Base-by-base conservation (phyloP, 2,888 invertebrate species). In the Autographa pulchrina region DNA sequence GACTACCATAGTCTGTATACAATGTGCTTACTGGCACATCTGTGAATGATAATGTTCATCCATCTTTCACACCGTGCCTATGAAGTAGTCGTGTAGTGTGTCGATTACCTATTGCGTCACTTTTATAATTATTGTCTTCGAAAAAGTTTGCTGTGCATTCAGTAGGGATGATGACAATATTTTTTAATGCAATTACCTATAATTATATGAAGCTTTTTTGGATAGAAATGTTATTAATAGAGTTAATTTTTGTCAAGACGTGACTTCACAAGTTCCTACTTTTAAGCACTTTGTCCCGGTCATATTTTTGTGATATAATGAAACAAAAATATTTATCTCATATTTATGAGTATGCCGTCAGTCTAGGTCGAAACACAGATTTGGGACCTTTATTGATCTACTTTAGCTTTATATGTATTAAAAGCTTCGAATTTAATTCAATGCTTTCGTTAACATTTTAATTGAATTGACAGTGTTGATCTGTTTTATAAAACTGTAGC, bases 41-140 rank as follows among this genome's bases (percentile, higher is more conserved):
- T 78, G 71, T 70, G 71, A 68, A 65, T 77, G 72, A 71, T 67
- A 75, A 72, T 76, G 77, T 80, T 78, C 65, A 78, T 77, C 72
- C 76, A 78, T 75, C 77, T 83, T 74, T 71, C 72, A 79, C 62
- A 72, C 64, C 66, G 77, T 72, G 60, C 38, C 59, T 68, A 68
- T 62, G 71, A 58, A 74, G 69, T 65, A 74, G 69, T 60, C 76
- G 67, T 78, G 83, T 82, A 81, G 80, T 85, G 76, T 86, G 78
- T 85, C 78, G 77, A 86, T 84, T 86, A 80, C 79, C 74, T 83
- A 84, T 88, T 88, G 76, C 86, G 80, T 86, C 82, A 85, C 73
- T 78, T 83, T 83, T 85, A 80, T 86, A 87, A 87, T 86, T 82
- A 87, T 86, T 86, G 79, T 85, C 74, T 78, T 72, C 78, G 70